Evolutionary conservation across 2,113 vertebrate species (phyloP).

Genomic region (Gasterosteus aculeatus): DNA sequence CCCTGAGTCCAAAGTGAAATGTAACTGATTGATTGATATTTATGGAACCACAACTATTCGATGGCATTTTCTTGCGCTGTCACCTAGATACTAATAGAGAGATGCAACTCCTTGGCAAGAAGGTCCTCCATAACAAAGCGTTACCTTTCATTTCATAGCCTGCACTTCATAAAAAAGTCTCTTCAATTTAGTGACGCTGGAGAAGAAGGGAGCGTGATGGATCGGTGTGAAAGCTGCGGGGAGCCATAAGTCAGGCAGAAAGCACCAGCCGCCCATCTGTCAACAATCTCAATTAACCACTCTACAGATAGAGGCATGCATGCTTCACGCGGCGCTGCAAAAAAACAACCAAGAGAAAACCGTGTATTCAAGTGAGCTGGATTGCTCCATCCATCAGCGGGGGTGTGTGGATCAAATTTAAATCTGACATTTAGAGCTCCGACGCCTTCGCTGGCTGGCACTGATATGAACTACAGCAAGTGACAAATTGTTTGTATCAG

Average conservation of each 20-base stretch:
- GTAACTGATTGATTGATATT: not conserved
- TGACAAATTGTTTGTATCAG: conserved; percentile 78
- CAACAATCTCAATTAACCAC: conserved; percentile 67
- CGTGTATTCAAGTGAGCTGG: conserved; percentile 61
- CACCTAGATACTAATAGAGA: conserved; percentile 60
- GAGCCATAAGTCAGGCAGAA: conserved; percentile 40
- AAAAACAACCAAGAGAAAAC: conserved; percentile 48
- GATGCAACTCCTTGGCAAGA: conserved; percentile 47
- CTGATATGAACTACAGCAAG: conserved; percentile 71
- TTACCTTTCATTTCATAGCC: conserved; percentile 52
- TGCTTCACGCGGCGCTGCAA: not conserved
- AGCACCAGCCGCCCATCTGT: conserved; percentile 56
- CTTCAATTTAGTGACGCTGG: conserved; percentile 69
- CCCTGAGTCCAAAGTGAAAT: no score
- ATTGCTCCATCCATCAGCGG: conserved; percentile 75
- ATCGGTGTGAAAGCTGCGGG: conserved; percentile 62
- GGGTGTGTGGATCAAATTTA: conserved; percentile 66
- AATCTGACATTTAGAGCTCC: conserved; percentile 80
- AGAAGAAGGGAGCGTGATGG: conserved; percentile 64
- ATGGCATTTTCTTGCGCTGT: conserved; percentile 44
- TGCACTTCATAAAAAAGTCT: conserved; percentile 60
- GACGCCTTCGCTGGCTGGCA: conserved; percentile 60
- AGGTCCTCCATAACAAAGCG: conserved; percentile 14
- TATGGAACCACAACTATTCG: conserved; percentile 37
- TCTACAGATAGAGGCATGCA: conserved; percentile 34